Base-by-base conservation (phyloP, 2,888 invertebrate species). In the Eupithecia vulgata region DNA sequence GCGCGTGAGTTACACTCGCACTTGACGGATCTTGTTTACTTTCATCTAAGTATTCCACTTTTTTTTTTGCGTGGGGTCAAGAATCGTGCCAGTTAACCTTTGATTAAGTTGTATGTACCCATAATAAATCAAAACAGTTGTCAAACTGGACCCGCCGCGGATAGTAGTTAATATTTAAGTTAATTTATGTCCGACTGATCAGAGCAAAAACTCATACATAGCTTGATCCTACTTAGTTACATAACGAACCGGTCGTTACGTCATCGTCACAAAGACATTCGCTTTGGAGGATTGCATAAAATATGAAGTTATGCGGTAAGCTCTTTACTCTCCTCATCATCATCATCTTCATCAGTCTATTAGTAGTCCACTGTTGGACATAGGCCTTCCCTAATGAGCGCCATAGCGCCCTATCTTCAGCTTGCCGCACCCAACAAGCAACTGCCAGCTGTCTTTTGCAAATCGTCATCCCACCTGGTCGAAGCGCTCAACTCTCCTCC, bases 271-370 rank as follows among this genome's bases (percentile, higher is more conserved):
- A 1, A 12, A 57, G 10, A 42, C 3, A 42, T 42, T 25, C 8
- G 8, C 61, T 34, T 64, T 37, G 21, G 40, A 64, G 40, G 40
- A 25, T 40, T 40, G 12, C 15, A 59, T 35, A 64, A 65, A 65
- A 25, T 35, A 70, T 70, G 70, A 68, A 68, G 37, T 25, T 68
- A 59, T 68, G 68, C 21, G 68, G 68, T 67, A 59, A 21, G 64
- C 17, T 17, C 17, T n/a, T n/a, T n/a, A n/a, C n/a, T n/a, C n/a
- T n/a, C n/a, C n/a, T n/a, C n/a, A n/a, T n/a, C n/a, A n/a, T n/a
- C n/a, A n/a, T n/a, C n/a, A n/a, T n/a, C n/a, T n/a, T n/a, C n/a
- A n/a, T n/a, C n/a, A n/a, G n/a, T n/a, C n/a, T n/a, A n/a, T n/a
- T n/a, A n/a, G n/a, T n/a, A n/a, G n/a, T n/a, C n/a, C n/a, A n/a